Evolutionary conservation across 2,888 invertebrate genomes (phyloP).

Genomic region (Nomada hirtipes): DNA sequence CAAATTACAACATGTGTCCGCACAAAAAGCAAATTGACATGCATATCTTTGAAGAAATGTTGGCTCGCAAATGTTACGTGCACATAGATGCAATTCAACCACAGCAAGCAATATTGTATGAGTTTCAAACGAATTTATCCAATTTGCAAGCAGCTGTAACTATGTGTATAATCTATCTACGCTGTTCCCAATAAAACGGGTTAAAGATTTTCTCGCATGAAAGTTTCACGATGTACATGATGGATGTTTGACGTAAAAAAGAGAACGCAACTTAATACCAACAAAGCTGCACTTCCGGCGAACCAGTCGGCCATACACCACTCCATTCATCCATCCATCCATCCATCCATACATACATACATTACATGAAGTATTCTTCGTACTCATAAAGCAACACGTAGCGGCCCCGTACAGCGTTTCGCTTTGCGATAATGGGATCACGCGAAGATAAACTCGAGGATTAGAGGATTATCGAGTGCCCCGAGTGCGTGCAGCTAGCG

Average conservation of each 20-base stretch:
- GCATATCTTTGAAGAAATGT: too few species aligned
- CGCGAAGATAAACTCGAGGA: conserved; percentile 70
- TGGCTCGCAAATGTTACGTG: not conserved
- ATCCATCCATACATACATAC: not conserved
- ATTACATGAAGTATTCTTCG: conserved; percentile 26
- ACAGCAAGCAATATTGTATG: too few species aligned
- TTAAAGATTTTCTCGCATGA: not conserved
- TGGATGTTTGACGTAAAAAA: conserved; percentile 6
- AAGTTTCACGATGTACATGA: conserved; percentile 1
- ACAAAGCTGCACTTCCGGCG: not conserved
- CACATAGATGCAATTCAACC: too few species aligned
- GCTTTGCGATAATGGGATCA: conserved; percentile 68
- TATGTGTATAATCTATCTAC: too few species aligned
- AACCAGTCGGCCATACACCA: not conserved
- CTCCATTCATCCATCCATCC: too few species aligned
- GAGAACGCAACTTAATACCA: not conserved
- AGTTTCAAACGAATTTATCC: too few species aligned
- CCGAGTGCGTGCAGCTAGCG: conserved; percentile 64
- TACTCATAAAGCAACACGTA: conserved; percentile 46
- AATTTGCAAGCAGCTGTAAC: too few species aligned
- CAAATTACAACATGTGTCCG: too few species aligned
- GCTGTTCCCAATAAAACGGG: too few species aligned
- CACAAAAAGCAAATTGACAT: too few species aligned
- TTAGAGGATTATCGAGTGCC: conserved; percentile 74
- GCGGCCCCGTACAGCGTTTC: conserved; percentile 44